phyloP scores from a whole-genome alignment of 2,888 invertebrate genomes.

The Perizoma affinitatum region DNA sequence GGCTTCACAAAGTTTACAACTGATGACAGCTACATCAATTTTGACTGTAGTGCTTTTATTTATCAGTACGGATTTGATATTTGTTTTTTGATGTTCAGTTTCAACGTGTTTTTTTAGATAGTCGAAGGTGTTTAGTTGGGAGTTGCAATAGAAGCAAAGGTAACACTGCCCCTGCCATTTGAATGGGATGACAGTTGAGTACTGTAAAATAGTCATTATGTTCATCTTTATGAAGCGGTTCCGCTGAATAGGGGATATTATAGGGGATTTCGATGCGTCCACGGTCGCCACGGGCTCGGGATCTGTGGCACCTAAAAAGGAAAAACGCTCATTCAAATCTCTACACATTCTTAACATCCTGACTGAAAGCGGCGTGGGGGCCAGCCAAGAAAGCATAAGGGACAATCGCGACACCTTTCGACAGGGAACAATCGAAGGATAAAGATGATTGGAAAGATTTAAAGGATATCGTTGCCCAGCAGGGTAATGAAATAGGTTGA shows the following conservation, averaged over 20 bases:
- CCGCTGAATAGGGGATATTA: slow-evolving; percentile 63
- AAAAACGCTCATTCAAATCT: slow-evolving; percentile 46
- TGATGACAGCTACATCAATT: slow-evolving; percentile 61
- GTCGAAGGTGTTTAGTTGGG: slow-evolving; percentile 57
- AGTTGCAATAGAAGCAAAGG: slow-evolving; percentile 74
- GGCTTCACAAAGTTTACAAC: slow-evolving; percentile 56
- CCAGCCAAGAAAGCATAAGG: too few relatives aligned
- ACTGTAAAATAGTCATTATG: slow-evolving; percentile 65
- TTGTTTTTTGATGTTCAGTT: slow-evolving; percentile 56
- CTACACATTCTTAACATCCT: neutral
- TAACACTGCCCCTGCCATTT: slow-evolving; percentile 77
- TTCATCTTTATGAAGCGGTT: slow-evolving; percentile 72
- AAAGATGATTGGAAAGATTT: too few relatives aligned
- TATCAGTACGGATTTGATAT: slow-evolving; percentile 62
- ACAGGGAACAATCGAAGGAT: too few relatives aligned
- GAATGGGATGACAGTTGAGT: slow-evolving; percentile 66
- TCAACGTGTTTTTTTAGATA: slow-evolving; percentile 69
- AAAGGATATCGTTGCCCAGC: too few relatives aligned
- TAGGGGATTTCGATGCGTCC: slow-evolving; percentile 53
- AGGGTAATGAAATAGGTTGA: too few relatives aligned
- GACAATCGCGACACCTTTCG: too few relatives aligned
- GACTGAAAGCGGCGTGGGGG: too few relatives aligned
- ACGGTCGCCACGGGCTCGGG: slow-evolving; percentile 25
- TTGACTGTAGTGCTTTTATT: slow-evolving; percentile 73
- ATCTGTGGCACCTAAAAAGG: slow-evolving; percentile 64